A percentile compares a stretch with the other conserved stretches of the same genome.
phyloP scores from a whole-genome alignment of 2,888 invertebrate genomes.

The Adelphocoris suturalis region DNA sequence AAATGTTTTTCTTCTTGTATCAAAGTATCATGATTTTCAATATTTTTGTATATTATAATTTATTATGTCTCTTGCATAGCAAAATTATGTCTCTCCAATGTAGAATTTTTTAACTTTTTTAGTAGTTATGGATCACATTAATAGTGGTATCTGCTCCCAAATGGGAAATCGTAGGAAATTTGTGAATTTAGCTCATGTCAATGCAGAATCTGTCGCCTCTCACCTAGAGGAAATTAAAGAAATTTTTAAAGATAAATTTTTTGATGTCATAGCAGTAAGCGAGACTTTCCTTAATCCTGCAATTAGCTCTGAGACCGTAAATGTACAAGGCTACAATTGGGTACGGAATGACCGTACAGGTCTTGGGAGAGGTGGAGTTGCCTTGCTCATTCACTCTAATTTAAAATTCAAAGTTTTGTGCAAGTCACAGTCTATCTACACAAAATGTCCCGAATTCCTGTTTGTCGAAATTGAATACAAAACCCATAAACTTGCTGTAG shows the following conservation, averaged over 20 bases:
- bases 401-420: slow-evolving; percentile 5
- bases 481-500: background rate
- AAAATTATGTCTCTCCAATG: too few relatives aligned
- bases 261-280: slow-evolving; percentile 34
- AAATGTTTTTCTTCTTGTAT: too few relatives aligned
- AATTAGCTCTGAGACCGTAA: slow-evolving; percentile 3
- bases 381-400: background rate
- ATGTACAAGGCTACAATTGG: slow-evolving; percentile 25
- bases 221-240: slow-evolving; percentile 49
- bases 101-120: too few relatives aligned
- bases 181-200: too few relatives aligned
- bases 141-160: background rate
- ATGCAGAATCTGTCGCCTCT: slow-evolving; percentile 43
- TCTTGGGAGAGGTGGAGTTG: slow-evolving; percentile 24
- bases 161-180: background rate
- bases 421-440: background rate
- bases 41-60: too few relatives aligned
- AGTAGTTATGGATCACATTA: too few relatives aligned
- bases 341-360: too few relatives aligned
- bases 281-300: slow-evolving; percentile 41
- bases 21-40: too few relatives aligned
- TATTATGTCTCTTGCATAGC: too few relatives aligned
- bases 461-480: slow-evolving; percentile 45
- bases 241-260: too few relatives aligned
- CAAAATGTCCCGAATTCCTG: slow-evolving; percentile 42